phyloP scores from a whole-genome alignment of 2,888 invertebrate species.

The Hydropsyche betteni region DNA sequence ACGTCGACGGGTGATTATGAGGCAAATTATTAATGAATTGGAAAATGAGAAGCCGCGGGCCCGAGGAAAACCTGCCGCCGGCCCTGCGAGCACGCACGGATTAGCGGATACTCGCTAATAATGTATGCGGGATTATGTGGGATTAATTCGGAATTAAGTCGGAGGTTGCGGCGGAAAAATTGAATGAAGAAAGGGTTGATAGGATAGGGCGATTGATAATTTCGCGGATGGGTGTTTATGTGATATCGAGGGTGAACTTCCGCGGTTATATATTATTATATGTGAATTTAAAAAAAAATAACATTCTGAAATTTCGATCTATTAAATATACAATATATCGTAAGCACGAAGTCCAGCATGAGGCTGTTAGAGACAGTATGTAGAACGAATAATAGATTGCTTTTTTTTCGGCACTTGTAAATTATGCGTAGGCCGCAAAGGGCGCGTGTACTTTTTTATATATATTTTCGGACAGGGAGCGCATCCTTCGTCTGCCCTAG shows the following conservation, averaged over 20 bases:
- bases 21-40: constrained; percentile 45
- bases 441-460: constrained; percentile 10
- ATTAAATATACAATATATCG: no score
- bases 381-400: constrained; percentile 28
- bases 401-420: constrained; percentile 29
- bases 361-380: constrained; percentile 19
- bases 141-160: constrained; percentile 11
- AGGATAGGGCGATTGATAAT: no score
- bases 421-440: constrained; percentile 11
- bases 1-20: constrained; percentile 36
- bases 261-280: no score
- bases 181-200: no score
- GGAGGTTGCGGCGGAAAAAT: background rate
- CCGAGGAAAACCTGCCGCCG: constrained; percentile 10
- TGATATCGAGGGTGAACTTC: no score
- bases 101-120: constrained; percentile 31
- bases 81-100: background rate
- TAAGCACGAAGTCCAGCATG: background rate
- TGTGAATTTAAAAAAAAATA: no score
- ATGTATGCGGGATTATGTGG: constrained; percentile 23
- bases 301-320: no score
- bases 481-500: constrained; percentile 24
- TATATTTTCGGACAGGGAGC: constrained; percentile 18
- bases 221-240: no score
- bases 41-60: constrained; percentile 42